These are phyloP conservation scores for Sciurus vulgaris DNA, from an alignment of 2,797 vertebrate species.

Conservation along the genomic window DNA sequence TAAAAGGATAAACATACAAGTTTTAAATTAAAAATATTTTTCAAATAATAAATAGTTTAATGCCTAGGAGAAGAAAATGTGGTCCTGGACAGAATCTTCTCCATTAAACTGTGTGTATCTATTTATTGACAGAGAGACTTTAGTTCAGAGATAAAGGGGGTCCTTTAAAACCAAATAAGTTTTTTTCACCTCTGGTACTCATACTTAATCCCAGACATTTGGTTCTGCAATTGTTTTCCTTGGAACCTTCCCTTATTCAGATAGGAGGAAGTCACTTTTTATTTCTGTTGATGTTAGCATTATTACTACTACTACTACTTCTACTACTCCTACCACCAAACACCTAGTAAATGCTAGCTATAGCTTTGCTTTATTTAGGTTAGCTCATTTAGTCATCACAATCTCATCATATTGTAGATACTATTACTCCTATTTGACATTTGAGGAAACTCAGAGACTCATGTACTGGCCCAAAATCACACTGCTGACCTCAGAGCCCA, in stretches of 20 bases:
- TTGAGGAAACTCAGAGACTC: neutral
- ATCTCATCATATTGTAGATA: neutral
- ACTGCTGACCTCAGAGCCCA: neutral
- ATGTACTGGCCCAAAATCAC: neutral
- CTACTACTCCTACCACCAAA: neutral
- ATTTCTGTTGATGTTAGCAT: neutral
- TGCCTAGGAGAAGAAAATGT: neutral
- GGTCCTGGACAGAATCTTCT: neutral
- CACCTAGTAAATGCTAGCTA: neutral
- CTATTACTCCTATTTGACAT: neutral
- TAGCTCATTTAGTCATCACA: neutral
- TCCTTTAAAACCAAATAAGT: neutral
- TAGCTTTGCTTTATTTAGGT: neutral
- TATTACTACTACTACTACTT: neutral
- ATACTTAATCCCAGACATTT: neutral
- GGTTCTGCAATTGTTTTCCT: neutral
- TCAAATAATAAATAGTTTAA: slow-evolving; percentile 28
- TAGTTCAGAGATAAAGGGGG: neutral
- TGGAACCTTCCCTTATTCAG: neutral
- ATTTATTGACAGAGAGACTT: neutral
- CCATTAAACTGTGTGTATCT: neutral
- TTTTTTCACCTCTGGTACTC: neutral
- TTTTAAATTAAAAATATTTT: slow-evolving; percentile 33
- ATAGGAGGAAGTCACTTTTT: neutral
- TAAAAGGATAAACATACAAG: neutral